Evolutionary conservation across 1,140 invertebrate species (phyloP).

Genomic region (Mercenaria mercenaria): DNA sequence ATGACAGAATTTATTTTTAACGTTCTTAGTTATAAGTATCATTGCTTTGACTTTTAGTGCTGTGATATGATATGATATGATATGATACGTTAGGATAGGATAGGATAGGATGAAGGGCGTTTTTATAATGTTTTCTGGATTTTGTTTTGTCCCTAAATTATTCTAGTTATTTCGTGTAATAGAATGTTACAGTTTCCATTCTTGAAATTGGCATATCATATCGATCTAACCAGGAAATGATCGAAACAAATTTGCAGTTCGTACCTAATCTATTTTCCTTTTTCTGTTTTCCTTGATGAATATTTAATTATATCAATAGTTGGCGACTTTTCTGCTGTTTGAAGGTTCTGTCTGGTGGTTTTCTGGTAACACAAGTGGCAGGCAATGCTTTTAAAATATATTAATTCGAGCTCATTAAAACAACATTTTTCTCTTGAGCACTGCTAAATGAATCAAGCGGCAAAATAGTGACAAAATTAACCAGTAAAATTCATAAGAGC

Average conservation of each 20-base stretch:
- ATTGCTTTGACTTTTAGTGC: too few relatives aligned
- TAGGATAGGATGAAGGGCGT: too few relatives aligned
- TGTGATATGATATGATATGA: too few relatives aligned
- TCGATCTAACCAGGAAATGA: neutral
- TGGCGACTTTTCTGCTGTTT: neutral
- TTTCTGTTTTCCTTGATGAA: neutral
- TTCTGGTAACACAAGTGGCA: neutral
- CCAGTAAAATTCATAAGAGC: conserved; percentile 39
- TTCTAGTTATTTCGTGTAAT: too few relatives aligned
- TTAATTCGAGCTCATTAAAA: neutral
- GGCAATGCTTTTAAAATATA: neutral
- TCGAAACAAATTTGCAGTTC: neutral
- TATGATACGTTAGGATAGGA: too few relatives aligned
- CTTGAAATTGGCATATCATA: too few relatives aligned
- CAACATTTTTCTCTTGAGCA: neutral
- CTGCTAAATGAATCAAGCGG: neutral
- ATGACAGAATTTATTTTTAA: too few relatives aligned
- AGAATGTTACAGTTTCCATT: too few relatives aligned
- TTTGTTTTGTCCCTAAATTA: too few relatives aligned
- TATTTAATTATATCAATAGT: neutral
- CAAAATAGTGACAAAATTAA: conserved; percentile 11
- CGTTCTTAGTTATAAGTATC: too few relatives aligned
- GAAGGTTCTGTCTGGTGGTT: neutral
- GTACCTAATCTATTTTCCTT: neutral
- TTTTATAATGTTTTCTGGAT: too few relatives aligned